Evolutionary conservation across 2,797 vertebrate genomes (phyloP), one percentile per base, ranked within the genome.

Genomic region (Scarus forsteni): DNA sequence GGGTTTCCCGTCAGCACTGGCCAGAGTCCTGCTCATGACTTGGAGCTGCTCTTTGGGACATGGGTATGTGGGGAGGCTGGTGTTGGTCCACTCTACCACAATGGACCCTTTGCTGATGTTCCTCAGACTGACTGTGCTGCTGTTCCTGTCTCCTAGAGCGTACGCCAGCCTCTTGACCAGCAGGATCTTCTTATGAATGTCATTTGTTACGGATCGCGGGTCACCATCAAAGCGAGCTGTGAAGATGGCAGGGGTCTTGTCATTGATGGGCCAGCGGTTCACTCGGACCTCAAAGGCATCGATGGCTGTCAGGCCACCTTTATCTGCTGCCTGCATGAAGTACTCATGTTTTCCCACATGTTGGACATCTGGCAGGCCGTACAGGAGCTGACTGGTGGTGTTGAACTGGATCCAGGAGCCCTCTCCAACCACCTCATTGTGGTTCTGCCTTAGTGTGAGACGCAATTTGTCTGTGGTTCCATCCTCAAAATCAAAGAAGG

Each of bases 391-490:
- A 89, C 97, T 99, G 54, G 98, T 98, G 87, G 95, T 97, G 80
- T 99, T 99, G 83, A 99, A 98, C 86, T 97, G 97, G 38, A 99
- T 97, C 98, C 98, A 99, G 0, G 96, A 97, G 46, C 93, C 95
- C 57, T 98, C 97, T 3, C 93, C 94, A 0, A 97, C 92, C 60
- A 94, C 88, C 15, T 98, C 96, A 60, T 95, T 95, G 66, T 96
- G 94, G 75, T 96, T 96, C 50, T 96, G 93, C 75, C 96, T 96
- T 82, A 99, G 72, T 1, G 96, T 96, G 38, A 99, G 91, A 70
- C 96, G 95, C 52, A 99, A 92, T 73, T 98, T 98, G 85, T 99
- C 98, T 0, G 98, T 99, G n/a, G 97, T 97, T 44, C 97, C 98
- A 7, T 99, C 98, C 46, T 99, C 96, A 16, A 92, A 91, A 75